phyloP scores from a whole-genome alignment of 2,113 vertebrate species.

The Sinocyclocheilus rhinocerous region DNA sequence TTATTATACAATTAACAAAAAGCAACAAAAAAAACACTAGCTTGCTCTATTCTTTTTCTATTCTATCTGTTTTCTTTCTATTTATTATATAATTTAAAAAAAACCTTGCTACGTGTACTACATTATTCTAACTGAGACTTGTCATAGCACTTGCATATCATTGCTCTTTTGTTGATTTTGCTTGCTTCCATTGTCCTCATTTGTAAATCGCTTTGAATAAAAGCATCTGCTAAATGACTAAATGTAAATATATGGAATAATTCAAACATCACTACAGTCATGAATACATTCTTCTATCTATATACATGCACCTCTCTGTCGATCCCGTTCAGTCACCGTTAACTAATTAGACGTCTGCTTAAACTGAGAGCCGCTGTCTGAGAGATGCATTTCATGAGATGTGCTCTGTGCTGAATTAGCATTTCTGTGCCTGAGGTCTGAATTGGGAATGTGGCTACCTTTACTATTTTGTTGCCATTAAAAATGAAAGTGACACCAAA shows the following conservation, averaged over 20 bases:
- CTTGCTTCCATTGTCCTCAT: too few relatives aligned
- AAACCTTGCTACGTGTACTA: too few relatives aligned
- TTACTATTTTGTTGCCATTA: slow-evolving; percentile 48
- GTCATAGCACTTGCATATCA: too few relatives aligned
- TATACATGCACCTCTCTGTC: slow-evolving; percentile 56
- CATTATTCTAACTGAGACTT: too few relatives aligned
- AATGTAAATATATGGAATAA: background rate
- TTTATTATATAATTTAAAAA: too few relatives aligned
- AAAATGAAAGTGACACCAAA: slow-evolving; percentile 38
- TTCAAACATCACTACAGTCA: background rate
- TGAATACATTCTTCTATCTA: background rate
- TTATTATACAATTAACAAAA: too few relatives aligned
- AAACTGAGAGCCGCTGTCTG: slow-evolving; percentile 6
- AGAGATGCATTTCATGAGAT: slow-evolving; percentile 83
- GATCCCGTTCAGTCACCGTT: slow-evolving; percentile 60
- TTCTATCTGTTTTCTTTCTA: too few relatives aligned
- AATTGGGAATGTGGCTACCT: slow-evolving; percentile 81
- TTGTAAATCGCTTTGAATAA: too few relatives aligned
- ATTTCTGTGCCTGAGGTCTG: slow-evolving; percentile 84
- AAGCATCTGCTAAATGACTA: too few relatives aligned
- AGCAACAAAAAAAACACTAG: too few relatives aligned
- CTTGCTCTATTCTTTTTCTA: too few relatives aligned
- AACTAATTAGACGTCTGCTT: slow-evolving; percentile 25
- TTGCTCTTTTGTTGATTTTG: too few relatives aligned
- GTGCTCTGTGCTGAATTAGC: slow-evolving; percentile 83